These are phyloP conservation scores for Thalassaphorura encarpata DNA, from an alignment of 1,140 invertebrate species.

Conservation along the genomic window DNA sequence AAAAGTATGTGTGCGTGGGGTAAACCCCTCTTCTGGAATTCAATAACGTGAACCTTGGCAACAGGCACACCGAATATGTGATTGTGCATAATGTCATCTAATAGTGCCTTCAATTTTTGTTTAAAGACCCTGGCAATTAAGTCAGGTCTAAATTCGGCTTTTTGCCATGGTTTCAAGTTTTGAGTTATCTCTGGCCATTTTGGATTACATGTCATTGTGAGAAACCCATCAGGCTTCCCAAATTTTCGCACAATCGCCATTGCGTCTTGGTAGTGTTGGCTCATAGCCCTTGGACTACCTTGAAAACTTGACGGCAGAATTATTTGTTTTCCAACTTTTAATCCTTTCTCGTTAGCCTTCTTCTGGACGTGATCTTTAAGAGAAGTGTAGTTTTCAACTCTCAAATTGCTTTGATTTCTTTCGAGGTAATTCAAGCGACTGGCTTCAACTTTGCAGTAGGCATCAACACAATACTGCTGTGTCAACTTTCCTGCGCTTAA, in stretches of 20 bases:
- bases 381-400: constrained; percentile 30
- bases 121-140: constrained; percentile 41
- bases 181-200: constrained; percentile 39
- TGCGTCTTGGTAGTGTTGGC: constrained; percentile 37
- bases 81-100: constrained; percentile 23
- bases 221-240: constrained; percentile 40
- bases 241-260: constrained; percentile 37
- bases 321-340: constrained; percentile 12
- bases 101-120: constrained; percentile 38
- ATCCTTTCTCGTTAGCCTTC: not conserved
- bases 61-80: constrained; percentile 32
- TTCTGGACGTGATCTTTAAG: constrained; percentile 29
- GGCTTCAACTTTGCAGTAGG: constrained; percentile 34
- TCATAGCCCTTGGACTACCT: constrained; percentile 35
- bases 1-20: constrained; percentile 36
- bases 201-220: constrained; percentile 42
- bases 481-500: constrained; percentile 20
- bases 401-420: constrained; percentile 32
- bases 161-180: constrained; percentile 8
- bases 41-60: constrained; percentile 29
- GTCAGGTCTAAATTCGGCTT: constrained; percentile 36
- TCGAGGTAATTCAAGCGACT: constrained; percentile 31
- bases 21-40: constrained; percentile 38
- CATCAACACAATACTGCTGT: constrained; percentile 36
- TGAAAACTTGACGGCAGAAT: constrained; percentile 27